Percentiles rank a stretch among this genome's conserved stretches.
These are phyloP conservation scores for Sciaenops ocellatus DNA, from an alignment of 2,797 vertebrate genomes.

Conservation along the genomic window DNA sequence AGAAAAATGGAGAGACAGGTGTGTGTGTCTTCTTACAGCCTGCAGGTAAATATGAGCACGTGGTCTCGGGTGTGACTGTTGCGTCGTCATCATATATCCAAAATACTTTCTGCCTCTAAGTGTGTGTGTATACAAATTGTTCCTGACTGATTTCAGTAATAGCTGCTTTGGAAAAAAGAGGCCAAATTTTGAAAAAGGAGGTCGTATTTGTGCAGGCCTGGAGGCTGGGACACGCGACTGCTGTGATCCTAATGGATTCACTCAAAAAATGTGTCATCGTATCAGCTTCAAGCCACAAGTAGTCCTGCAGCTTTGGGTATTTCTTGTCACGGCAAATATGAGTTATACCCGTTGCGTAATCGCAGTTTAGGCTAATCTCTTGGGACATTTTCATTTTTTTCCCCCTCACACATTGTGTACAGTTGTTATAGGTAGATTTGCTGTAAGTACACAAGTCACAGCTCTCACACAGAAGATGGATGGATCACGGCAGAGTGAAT, in stretches of 20 bases:
- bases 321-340: slow-evolving; percentile 24
- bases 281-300: slow-evolving; percentile 46
- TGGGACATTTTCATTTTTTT: background rate
- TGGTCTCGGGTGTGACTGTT: background rate
- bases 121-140: background rate
- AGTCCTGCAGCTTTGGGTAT: slow-evolving; percentile 32
- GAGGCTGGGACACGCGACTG: slow-evolving; percentile 57
- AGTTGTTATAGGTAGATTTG: background rate
- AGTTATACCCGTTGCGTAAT: slow-evolving; percentile 14
- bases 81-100: background rate
- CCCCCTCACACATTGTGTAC: background rate
- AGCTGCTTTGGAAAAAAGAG: slow-evolving; percentile 46
- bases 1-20: background rate
- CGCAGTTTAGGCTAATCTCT: background rate
- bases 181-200: slow-evolving; percentile 61
- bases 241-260: slow-evolving; percentile 62
- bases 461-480: background rate
- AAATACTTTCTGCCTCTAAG: background rate
- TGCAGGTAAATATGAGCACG: background rate
- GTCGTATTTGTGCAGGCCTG: slow-evolving; percentile 61
- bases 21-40: background rate
- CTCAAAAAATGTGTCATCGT: slow-evolving; percentile 56
- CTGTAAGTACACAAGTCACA: background rate
- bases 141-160: slow-evolving; percentile 6
- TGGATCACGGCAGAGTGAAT: background rate